phyloP scores from a whole-genome alignment of 2,888 invertebrate species.

The Nephrotoma flavescens region DNA sequence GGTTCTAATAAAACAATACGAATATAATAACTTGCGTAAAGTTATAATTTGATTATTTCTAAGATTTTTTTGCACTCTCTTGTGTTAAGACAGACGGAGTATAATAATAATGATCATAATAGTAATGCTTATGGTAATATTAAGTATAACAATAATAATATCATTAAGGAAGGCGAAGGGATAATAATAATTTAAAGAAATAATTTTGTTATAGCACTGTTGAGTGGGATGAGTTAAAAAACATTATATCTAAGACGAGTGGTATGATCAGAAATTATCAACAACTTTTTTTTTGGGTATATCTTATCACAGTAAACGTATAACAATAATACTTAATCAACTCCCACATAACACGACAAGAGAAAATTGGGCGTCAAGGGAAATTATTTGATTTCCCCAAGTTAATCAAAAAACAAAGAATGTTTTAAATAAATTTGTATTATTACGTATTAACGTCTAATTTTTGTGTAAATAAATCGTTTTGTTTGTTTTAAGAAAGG shows the following conservation, averaged over 20 bases:
- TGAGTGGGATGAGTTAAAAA: background rate
- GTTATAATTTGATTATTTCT: background rate
- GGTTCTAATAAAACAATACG: background rate
- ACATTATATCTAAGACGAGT: background rate
- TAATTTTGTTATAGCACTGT: background rate
- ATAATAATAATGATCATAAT: background rate
- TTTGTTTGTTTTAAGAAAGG: background rate
- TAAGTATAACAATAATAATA: background rate
- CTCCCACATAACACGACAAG: background rate
- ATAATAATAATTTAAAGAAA: background rate
- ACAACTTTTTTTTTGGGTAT: background rate
- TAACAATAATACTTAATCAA: background rate
- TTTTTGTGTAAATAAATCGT: background rate
- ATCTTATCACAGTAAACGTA: background rate
- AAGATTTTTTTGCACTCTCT: background rate
- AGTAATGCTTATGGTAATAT: background rate
- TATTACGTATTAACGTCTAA: background rate
- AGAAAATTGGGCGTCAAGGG: background rate
- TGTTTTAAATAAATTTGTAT: background rate
- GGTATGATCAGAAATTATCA: background rate
- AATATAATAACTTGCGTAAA: background rate
- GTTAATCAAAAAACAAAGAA: background rate
- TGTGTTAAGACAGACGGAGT: background rate
- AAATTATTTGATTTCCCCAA: background rate
- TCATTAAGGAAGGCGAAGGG: background rate